These are phyloP conservation scores for Saturnia japonica DNA, from an alignment of 2,888 invertebrate genomes.

Conservation along the genomic window DNA sequence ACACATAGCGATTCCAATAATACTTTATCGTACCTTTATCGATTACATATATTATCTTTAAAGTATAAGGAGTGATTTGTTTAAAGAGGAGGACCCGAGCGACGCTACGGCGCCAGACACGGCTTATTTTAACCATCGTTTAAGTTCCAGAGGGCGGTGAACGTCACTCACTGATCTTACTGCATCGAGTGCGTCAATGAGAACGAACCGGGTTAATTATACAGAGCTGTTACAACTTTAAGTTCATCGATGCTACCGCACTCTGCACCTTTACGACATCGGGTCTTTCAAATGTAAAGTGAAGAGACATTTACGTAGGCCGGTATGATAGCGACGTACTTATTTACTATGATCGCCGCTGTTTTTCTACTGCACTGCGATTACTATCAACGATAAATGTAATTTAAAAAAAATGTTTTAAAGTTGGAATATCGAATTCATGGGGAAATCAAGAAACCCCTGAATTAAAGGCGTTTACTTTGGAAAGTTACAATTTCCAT, in stretches of 20 bases:
- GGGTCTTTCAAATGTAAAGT: too few relatives aligned
- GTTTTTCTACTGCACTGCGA: too few relatives aligned
- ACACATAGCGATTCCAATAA: not conserved
- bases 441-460: too few relatives aligned
- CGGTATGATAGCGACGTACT: too few relatives aligned
- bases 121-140: slow-evolving; percentile 58
- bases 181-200: slow-evolving; percentile 55
- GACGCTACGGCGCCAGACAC: slow-evolving; percentile 39
- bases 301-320: too few relatives aligned
- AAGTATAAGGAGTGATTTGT: slow-evolving; percentile 15
- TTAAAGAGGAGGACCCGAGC: slow-evolving; percentile 18
- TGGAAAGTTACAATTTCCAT: too few relatives aligned
- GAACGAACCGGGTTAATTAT: slow-evolving; percentile 29
- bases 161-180: slow-evolving; percentile 64
- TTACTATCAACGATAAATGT: too few relatives aligned
- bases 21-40: not conserved
- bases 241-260: not conserved
- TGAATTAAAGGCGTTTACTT: too few relatives aligned
- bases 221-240: slow-evolving; percentile 40
- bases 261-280: too few relatives aligned
- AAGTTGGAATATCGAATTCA: not conserved
- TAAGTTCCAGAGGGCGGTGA: slow-evolving; percentile 52
- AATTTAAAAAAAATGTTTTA: too few relatives aligned
- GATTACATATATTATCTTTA: slow-evolving; percentile 8
- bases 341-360: too few relatives aligned